A percentile compares a stretch with the other conserved stretches of the same genome.
Evolutionary conservation across 2,888 invertebrate species (phyloP).

Genomic region (Hedya salicella): DNA sequence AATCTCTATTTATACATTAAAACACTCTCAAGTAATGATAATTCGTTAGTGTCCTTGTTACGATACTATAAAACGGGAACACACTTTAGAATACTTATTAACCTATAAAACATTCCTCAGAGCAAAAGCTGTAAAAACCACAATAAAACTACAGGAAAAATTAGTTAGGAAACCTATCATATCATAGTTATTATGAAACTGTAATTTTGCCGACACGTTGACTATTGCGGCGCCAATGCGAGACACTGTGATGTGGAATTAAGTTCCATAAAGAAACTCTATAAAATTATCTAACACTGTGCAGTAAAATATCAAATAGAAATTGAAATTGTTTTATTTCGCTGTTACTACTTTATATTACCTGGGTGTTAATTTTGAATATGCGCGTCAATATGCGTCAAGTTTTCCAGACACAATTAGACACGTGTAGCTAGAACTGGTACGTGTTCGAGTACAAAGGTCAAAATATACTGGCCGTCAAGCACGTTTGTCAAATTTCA

Average conservation of each 20-base stretch:
- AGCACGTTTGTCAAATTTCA: no score
- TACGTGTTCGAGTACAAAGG: no score
- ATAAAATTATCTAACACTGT: constrained; percentile 15
- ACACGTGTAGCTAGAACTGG: no score
- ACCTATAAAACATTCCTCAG: no score
- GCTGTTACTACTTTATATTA: no score
- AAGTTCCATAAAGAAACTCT: constrained; percentile 2
- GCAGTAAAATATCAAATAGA: constrained; percentile 2
- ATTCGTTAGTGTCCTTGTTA: no score
- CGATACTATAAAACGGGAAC: background rate
- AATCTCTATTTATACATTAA: background rate
- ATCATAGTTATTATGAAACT: background rate
- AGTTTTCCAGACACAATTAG: no score
- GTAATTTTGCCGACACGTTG: background rate
- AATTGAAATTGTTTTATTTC: background rate
- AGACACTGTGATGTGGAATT: constrained; percentile 8
- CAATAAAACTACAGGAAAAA: background rate
- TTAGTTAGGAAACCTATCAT: background rate
- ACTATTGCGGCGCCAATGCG: constrained; percentile 1
- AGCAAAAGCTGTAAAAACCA: no score
- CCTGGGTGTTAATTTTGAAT: background rate
- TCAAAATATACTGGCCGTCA: no score
- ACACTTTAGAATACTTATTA: background rate
- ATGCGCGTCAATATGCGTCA: no score
- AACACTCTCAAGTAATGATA: background rate